These are phyloP conservation scores for Chrosomus eos DNA, from an alignment of 2,797 vertebrate genomes.

Conservation along the genomic window DNA sequence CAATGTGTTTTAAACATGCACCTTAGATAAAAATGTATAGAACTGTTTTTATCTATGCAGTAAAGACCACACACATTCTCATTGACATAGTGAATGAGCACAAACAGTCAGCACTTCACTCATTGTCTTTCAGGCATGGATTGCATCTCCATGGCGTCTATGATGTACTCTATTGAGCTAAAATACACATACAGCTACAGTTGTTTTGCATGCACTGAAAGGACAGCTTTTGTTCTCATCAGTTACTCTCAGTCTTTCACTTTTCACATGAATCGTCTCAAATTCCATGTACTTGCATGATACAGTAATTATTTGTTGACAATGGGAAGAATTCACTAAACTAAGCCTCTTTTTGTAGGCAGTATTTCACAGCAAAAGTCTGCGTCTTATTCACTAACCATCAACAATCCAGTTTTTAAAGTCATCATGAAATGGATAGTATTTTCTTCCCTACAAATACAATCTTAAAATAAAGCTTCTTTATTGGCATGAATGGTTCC, in stretches of 20 bases:
- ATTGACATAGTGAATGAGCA: slow-evolving; percentile 33
- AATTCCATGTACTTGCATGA: neutral
- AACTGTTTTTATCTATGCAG: slow-evolving; percentile 23
- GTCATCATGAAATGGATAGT: neutral
- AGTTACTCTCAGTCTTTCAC: slow-evolving; percentile 7
- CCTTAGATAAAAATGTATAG: slow-evolving; percentile 8
- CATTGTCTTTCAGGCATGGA: slow-evolving; percentile 30
- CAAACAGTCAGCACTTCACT: slow-evolving; percentile 34
- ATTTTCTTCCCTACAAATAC: neutral
- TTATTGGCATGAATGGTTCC: neutral
- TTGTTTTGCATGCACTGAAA: slow-evolving; percentile 44
- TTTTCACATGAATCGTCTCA: neutral
- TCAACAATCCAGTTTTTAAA: neutral
- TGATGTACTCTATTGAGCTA: slow-evolving; percentile 35
- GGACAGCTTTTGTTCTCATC: slow-evolving; percentile 21
- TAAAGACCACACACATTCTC: slow-evolving; percentile 53
- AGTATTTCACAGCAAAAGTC: neutral
- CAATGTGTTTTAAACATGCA: neutral
- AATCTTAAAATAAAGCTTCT: neutral
- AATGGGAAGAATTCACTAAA: slow-evolving; percentile 1
- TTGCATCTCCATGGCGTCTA: slow-evolving; percentile 40
- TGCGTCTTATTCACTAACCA: neutral
- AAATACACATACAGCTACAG: slow-evolving; percentile 22
- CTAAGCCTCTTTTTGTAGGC: neutral
- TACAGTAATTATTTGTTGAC: neutral